Base-by-base conservation (phyloP, 2,888 invertebrate genomes). In the Imbricaverruca yamaguchii region DNA sequence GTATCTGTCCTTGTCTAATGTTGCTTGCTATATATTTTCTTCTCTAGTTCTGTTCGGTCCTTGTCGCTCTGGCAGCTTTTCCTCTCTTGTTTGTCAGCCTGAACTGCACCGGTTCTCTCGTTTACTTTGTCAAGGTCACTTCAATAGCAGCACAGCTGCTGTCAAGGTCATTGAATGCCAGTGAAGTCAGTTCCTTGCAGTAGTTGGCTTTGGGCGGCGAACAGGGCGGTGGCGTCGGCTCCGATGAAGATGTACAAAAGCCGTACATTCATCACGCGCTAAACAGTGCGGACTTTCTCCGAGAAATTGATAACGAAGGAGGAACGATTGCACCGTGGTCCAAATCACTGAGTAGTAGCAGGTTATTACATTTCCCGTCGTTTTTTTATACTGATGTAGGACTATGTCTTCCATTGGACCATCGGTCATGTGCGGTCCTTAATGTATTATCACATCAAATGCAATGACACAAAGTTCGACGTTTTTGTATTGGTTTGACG, bases 1-100 rank as follows among this genome's bases (percentile, higher is more conserved):
- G 25, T 67, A 25, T 67, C 23, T 67, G 63, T 80, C 80, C 25
- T 65, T 39, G 57, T 80, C 67, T 67, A 53, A 67, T 80, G 57
- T 80, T 69, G 61, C 80, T 65, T 63, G 55, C 80, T 53, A 39
- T 80, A 56, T 67, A 55, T 67, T 55, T 61, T 39, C 65, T 53
- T 53, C 65, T 55, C 55, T 56, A 53, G 18, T 56, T 67, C 56
- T 65, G 57, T 65, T 65, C 55, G 67, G 25, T 56, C 56, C 18
- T 55, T 39, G 18, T 21, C 53, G 74, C 74, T 18, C 67, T 67
- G 67, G 25, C 67, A 67, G 67, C 67, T 13, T 25, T 25, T 67
- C 67, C 67, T 67, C 25, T 65, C 65, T 65, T 23, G 25, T 25
- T 67, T 67, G 25, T 67, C 67, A 67, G n/a, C 67, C n/a, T 67